phyloP scores from a whole-genome alignment of 2,113 vertebrate genomes.

The Aythya baeri region DNA sequence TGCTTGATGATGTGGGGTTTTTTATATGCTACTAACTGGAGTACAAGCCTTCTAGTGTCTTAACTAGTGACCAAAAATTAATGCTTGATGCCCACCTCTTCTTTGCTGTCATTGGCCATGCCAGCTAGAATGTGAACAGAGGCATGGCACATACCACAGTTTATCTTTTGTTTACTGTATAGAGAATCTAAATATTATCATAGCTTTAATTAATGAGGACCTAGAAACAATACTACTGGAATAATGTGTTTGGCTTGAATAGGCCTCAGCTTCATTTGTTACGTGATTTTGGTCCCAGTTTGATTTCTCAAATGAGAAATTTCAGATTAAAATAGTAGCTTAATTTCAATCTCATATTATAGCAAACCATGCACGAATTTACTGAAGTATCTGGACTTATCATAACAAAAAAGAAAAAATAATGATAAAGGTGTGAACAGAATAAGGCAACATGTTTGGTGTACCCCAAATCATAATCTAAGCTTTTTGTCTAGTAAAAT shows the following conservation, averaged over 20 bases:
- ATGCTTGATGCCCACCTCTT: not conserved
- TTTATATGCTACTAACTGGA: not conserved
- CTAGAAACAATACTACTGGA: not conserved
- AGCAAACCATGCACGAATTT: not conserved
- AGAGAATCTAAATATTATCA: not conserved
- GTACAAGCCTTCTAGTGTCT: not conserved
- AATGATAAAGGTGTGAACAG: not conserved
- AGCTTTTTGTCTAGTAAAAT: not conserved
- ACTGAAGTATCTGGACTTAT: not conserved
- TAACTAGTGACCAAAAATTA: not conserved
- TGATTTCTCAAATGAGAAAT: not conserved
- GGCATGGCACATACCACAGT: not conserved
- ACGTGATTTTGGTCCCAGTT: not conserved
- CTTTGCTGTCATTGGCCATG: not conserved
- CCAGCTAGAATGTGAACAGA: not conserved
- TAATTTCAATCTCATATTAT: not conserved
- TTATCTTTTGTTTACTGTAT: not conserved
- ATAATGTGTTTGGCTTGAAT: not conserved
- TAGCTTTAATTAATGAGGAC: not conserved
- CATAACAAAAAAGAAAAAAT: not conserved
- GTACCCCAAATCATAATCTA: rapidly evolving
- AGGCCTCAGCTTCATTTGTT: not conserved
- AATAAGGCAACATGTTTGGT: not conserved
- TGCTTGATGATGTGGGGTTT: not conserved
- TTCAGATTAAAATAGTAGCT: not conserved